Evolutionary conservation across 35 echinoderm and acorn worm genomes (phyloP).

Genomic region (Anneissia japonica): DNA sequence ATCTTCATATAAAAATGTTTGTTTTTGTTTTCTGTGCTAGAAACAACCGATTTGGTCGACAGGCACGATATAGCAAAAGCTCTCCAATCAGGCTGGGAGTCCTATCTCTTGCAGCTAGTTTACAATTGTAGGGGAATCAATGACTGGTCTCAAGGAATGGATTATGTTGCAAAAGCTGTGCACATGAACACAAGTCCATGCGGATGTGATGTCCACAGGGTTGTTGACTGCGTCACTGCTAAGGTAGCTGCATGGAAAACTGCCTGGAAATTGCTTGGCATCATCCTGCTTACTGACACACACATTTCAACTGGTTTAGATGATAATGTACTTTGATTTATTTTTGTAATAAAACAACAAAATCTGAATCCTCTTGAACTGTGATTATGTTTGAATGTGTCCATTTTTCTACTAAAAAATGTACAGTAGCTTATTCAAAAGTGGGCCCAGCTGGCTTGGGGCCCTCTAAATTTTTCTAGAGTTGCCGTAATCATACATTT

Average conservation of each 20-base stretch:
- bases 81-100: not conserved
- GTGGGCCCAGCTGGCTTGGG: too few species aligned
- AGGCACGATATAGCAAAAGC: not conserved
- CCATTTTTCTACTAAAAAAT: too few species aligned
- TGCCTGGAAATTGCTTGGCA: not conserved
- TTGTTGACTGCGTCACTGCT: not conserved
- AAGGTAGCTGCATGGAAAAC: not conserved
- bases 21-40: not conserved
- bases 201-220: not conserved
- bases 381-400: too few species aligned
- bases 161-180: not conserved
- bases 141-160: not conserved
- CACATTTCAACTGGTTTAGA: not conserved
- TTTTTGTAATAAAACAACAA: too few species aligned
- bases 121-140: not conserved
- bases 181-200: not conserved
- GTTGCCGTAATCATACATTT: too few species aligned
- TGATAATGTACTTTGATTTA: not conserved
- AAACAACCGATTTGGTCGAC: not conserved
- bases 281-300: not conserved
- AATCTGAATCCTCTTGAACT: too few species aligned
- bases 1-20: too few species aligned
- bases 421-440: too few species aligned
- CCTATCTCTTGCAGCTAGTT: not conserved
- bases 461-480: too few species aligned